Evolutionary conservation across 1,140 invertebrate species (phyloP).

Genomic region (Drosophila jambulina): DNA sequence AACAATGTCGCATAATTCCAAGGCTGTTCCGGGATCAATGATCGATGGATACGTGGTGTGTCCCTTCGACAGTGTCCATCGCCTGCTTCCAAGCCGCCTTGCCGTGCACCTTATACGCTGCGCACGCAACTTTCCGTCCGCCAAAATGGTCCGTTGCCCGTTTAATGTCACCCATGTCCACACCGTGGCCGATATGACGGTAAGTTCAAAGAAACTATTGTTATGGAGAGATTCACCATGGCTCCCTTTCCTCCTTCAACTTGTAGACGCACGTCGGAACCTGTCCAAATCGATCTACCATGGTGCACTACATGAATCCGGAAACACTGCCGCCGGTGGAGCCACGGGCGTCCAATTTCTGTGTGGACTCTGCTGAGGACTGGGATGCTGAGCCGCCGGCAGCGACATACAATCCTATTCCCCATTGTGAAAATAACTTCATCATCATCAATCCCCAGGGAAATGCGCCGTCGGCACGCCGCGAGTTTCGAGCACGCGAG

Average conservation of each 20-base stretch:
- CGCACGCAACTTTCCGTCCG: constrained; percentile 27
- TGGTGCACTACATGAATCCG: constrained; percentile 4
- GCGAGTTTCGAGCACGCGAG: constrained; percentile 29
- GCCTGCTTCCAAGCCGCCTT: constrained; percentile 26
- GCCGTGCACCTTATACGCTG: constrained; percentile 38
- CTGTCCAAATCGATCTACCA: constrained; percentile 10
- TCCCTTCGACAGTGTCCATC: constrained; percentile 38
- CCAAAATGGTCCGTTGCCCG: constrained; percentile 40
- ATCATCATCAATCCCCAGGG: constrained; percentile 35
- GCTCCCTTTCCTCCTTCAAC: neutral
- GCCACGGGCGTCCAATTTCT: neutral
- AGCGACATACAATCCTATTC: constrained; percentile 31
- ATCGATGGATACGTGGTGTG: constrained; percentile 5
- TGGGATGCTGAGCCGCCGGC: constrained; percentile 55
- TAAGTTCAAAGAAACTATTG: neutral
- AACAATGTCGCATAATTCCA: neutral
- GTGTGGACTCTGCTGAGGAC: constrained; percentile 26
- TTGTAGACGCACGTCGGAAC: constrained; percentile 21
- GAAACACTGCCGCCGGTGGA: constrained; percentile 5
- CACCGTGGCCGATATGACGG: constrained; percentile 19
- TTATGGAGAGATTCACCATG: neutral
- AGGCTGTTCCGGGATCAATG: neutral
- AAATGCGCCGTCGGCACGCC: neutral
- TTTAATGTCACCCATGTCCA: constrained; percentile 40
- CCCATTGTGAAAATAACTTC: constrained; percentile 8